Base-by-base conservation (phyloP, 2,113 vertebrate genomes). In the Hippocampus comes region DNA sequence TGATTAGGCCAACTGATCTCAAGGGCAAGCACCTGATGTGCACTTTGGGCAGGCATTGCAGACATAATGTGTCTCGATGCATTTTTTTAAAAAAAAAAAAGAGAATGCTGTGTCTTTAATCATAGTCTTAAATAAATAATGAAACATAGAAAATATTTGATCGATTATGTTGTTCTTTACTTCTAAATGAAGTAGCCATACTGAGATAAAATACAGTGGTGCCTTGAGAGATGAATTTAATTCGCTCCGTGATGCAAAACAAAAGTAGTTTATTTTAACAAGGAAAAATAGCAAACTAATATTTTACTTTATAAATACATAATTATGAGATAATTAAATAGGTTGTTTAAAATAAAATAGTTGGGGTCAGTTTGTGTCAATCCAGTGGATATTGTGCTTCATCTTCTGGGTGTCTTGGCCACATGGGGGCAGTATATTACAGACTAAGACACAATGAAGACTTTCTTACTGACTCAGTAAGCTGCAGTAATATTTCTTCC, bases 21-120 rank as follows among this genome's bases (percentile, higher is more conserved):
- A 83, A 88, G 78, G 65, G 78, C 81, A 81, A 86, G 72, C 34
- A 21, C 81, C 65, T 68, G 64, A 75, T 43, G 59, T 72, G 75
- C 63, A 78, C 67, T 73, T 55, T 63, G 81, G 60, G 68, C 61
- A 78, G 76, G 60, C 70, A 74, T 79, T 61, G 48, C 70, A 71
- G 48, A 65, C 34, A n/a, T 34, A 20, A 67, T 71, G 30, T 72
- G 67, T 57, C 60, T 67, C 38, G 70, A 75, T 82, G 78, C 77
- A 77, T 63, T 79, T 63, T 79, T 8, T 25, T 4, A n/a, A 9
- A n/a, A 21, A 9, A 55, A 57, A 15, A 25, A 30, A 30, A 30
- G n/a, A 66, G 56, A 77, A 41, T 72, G 41, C 42, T 80, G 87
- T 88, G 68, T 86, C 76, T 75, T 78, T 74, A 70, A 46, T 78